Percentiles rank a stretch among this genome's conserved stretches.
Evolutionary conservation across 1,140 invertebrate species (phyloP).

Genomic region (Drosophila yakuba): DNA sequence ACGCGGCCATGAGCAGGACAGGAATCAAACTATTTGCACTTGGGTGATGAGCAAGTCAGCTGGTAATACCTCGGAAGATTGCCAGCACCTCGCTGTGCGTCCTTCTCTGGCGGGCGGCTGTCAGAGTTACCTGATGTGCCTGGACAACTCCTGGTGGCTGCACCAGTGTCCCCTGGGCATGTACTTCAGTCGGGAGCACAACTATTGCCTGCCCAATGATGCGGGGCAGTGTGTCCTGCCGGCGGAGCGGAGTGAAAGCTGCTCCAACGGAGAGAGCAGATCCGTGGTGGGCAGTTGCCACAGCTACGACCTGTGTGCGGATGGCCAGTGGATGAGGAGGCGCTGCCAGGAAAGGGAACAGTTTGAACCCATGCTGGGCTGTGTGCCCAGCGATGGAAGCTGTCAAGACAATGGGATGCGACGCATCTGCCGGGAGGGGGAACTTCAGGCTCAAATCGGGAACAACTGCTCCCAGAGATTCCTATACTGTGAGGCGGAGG

Average conservation of each 20-base stretch:
- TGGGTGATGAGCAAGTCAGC: neutral
- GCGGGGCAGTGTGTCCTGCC: conserved; percentile 33
- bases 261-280: conserved; percentile 33
- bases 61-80: conserved; percentile 3
- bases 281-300: conserved; percentile 60
- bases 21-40: conserved; percentile 20
- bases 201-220: conserved; percentile 74
- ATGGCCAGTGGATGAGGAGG: conserved; percentile 38
- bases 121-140: conserved; percentile 69
- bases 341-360: conserved; percentile 43
- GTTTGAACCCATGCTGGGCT: conserved; percentile 60
- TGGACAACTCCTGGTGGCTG: conserved; percentile 76
- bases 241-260: neutral
- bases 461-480: conserved; percentile 64
- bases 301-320: conserved; percentile 52
- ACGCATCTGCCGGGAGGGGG: conserved; percentile 44
- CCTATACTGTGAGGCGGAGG: conserved; percentile 62
- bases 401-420: conserved; percentile 66
- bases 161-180: conserved; percentile 73
- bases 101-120: conserved; percentile 40
- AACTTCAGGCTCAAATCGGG: conserved; percentile 26
- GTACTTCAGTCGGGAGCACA: conserved; percentile 66
- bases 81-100: conserved; percentile 59
- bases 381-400: conserved; percentile 55
- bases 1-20: neutral